A percentile compares a stretch with the other conserved stretches of the same genome.
Evolutionary conservation across 2,888 invertebrate genomes (phyloP).

Genomic region (Drosophila paracracens): DNA sequence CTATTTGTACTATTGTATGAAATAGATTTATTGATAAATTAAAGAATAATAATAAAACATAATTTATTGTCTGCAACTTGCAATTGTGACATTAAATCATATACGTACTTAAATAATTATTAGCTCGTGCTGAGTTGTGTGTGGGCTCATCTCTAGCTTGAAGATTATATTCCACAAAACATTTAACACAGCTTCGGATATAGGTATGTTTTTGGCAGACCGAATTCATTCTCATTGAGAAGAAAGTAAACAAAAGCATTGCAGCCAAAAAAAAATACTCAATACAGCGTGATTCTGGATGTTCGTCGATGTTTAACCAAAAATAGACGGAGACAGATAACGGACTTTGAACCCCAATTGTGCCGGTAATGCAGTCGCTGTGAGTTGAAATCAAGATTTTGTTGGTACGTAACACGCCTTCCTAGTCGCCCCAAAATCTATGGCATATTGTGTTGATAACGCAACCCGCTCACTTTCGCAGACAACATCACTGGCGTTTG

Average conservation of each 20-base stretch:
- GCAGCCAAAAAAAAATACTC: neutral
- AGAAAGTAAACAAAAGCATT: slow-evolving; percentile 24
- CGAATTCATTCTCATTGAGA: neutral
- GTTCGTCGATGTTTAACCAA: slow-evolving; percentile 7
- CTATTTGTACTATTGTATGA: neutral
- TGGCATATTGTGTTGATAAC: slow-evolving; percentile 32
- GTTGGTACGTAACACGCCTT: slow-evolving; percentile 29
- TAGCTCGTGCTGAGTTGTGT: neutral
- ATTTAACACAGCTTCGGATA: slow-evolving; percentile 20
- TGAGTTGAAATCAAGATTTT: slow-evolving; percentile 17
- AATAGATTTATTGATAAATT: neutral
- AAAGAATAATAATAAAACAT: neutral
- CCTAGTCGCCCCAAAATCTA: slow-evolving; percentile 1
- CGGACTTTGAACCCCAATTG: slow-evolving; percentile 46
- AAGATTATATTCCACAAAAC: slow-evolving; percentile 18
- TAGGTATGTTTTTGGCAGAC: slow-evolving; percentile 10
- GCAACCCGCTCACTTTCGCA: slow-evolving; percentile 34
- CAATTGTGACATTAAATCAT: neutral
- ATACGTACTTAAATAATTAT: neutral
- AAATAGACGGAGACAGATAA: slow-evolving; percentile 15
- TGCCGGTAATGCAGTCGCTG: slow-evolving; percentile 40
- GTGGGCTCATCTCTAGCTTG: slow-evolving; percentile 26
- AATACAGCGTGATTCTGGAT: neutral
- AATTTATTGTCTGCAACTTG: neutral
- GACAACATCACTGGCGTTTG: slow-evolving; percentile 14